These are phyloP conservation scores for Etheostoma spectabile DNA, from an alignment of 2,113 vertebrate genomes.

Conservation along the genomic window DNA sequence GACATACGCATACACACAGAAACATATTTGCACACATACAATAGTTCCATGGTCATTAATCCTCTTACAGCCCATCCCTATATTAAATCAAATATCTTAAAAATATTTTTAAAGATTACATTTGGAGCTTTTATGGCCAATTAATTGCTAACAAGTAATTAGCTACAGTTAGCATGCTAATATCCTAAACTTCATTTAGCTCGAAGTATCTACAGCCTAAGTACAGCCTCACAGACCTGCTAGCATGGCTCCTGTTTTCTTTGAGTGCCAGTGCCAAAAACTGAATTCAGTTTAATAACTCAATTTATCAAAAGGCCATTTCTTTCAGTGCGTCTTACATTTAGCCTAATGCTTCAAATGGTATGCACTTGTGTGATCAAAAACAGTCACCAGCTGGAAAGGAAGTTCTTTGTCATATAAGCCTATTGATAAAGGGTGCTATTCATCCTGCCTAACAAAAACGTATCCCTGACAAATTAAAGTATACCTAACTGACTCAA, in stretches of 20 bases:
- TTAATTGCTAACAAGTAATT: neutral
- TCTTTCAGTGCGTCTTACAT: neutral
- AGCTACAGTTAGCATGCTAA: neutral
- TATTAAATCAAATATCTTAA: too few species aligned
- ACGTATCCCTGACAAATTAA: neutral
- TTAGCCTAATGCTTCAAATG: neutral
- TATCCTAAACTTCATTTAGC: neutral
- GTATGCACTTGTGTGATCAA: neutral
- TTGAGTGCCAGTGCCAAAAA: too few species aligned
- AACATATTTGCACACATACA: neutral
- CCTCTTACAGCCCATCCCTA: conserved; percentile 1
- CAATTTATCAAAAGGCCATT: neutral
- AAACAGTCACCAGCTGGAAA: neutral
- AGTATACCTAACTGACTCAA: neutral
- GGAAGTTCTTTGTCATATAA: neutral
- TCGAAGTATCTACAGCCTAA: neutral
- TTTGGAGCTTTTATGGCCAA: too few species aligned
- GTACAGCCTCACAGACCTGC: neutral
- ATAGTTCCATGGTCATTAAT: neutral
- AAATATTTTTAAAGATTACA: too few species aligned
- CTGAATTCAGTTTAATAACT: neutral
- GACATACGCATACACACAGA: neutral
- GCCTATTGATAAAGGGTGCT: conserved; percentile 6
- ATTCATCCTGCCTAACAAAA: neutral
- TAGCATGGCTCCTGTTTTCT: neutral